Evolutionary conservation across 2,797 vertebrate genomes (phyloP), one percentile per base, ranked within the genome.

Genomic region (Clarias laeviceps): DNA sequence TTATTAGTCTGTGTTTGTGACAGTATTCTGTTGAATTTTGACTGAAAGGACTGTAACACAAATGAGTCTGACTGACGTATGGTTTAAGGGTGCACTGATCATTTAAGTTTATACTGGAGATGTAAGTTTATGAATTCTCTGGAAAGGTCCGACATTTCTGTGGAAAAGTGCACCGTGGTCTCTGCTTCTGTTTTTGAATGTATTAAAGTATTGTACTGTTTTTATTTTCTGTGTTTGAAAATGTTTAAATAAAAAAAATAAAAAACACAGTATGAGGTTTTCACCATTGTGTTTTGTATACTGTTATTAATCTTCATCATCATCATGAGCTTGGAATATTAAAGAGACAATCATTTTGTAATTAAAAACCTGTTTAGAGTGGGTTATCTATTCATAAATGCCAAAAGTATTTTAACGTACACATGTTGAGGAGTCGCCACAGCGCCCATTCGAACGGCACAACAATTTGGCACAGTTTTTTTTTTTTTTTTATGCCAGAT

Each of bases 41-140:
- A 85, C 74, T 80, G 0, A 85, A 54, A 77, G 61, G 72, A 86
- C 88, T 82, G 70, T 88, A 76, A 59, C 61, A 77, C 32, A 84
- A 14, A 50, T 2, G 37, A 85, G 18, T 54, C 40, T 7, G 84
- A 85, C 27, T 64, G 78, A 73, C 4, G 54, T 56, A 20, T 34
- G 2, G 40, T 80, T 80, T 40, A 80, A 84, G 11, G 6, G 27
- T 85, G 76, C 37, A 24, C 27, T 50, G 56, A 50, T 50, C 18
- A 17, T 45, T 5, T 11, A 17, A 4, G 34, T 40, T 80, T 62
- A n/a, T 37, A 40, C 22, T 37, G 1, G 5, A 64, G 57, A n/a
- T 62, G 1, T 59, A 34, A 12, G 29, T 34, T 34, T 59, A 27
- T 45, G 45, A 24, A 29, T n/a, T 12, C 37, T 80, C 27, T 57